Conservation (phyloP, 2,797 vertebrate genomes). For the Huso huso region DNA sequence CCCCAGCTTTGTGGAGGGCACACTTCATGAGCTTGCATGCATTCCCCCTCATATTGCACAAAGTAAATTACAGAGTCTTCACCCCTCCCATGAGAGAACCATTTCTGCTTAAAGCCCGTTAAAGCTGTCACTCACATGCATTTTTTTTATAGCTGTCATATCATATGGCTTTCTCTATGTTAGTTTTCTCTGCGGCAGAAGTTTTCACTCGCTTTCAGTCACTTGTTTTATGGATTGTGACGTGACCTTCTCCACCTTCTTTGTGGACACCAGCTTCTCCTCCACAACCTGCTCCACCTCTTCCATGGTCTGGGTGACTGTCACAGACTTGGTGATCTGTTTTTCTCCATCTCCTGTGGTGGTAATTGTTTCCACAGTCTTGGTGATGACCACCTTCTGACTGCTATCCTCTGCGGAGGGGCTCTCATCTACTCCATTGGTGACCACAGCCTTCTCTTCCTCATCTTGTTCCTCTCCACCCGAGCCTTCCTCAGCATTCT, state of each 20-base stretch:
- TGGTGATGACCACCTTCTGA: conserved; percentile 85
- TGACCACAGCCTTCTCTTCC: conserved; percentile 69
- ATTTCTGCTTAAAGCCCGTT: conserved; percentile 62
- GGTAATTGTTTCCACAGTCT: conserved; percentile 83
- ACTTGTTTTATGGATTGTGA: conserved; percentile 79
- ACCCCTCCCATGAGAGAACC: conserved; percentile 59
- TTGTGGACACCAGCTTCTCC: conserved; percentile 80
- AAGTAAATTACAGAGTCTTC: conserved; percentile 60
- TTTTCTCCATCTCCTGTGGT: conserved; percentile 80
- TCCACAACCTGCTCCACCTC: conserved; percentile 74
- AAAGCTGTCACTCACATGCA: conserved; percentile 97
- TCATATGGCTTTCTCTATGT: conserved; percentile 84
- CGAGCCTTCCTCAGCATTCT: conserved; percentile 10
- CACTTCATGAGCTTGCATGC: conserved; percentile 84
- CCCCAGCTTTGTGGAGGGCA: conserved; percentile 61
- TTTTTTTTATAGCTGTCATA: conserved; percentile 67
- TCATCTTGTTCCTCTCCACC: conserved; percentile 34
- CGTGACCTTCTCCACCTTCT: conserved; percentile 86
- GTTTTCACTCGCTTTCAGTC: conserved; percentile 69
- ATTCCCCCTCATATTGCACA: conserved; percentile 67
- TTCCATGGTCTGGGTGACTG: conserved; percentile 88
- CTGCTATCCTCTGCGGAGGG: conserved; percentile 74
- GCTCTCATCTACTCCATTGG: conserved; percentile 85
- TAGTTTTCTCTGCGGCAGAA: conserved; percentile 37
- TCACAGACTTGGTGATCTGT: conserved; percentile 86